Percentiles rank a stretch among this genome's conserved stretches.
Evolutionary conservation across 2,797 vertebrate genomes (phyloP).

Genomic region (Mormyrops boulengeri): DNA sequence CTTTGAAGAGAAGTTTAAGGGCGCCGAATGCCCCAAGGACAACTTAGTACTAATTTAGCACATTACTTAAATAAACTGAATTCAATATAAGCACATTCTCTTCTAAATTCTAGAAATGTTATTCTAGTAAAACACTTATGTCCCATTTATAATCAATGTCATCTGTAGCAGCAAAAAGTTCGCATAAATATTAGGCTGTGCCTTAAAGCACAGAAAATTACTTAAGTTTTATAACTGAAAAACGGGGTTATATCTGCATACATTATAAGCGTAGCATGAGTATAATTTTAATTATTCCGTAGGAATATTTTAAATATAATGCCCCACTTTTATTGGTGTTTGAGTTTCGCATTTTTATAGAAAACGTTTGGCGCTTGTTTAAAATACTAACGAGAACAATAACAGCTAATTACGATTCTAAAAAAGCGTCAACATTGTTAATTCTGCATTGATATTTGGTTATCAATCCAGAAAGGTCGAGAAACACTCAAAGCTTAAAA

Average conservation of each 20-base stretch:
- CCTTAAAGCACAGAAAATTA: not conserved
- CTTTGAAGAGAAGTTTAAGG: constrained; percentile 33
- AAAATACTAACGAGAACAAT: not conserved
- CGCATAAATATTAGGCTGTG: not conserved
- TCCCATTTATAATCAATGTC: not conserved
- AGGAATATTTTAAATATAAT: not conserved
- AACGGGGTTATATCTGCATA: not conserved
- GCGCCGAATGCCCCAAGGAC: constrained; percentile 38
- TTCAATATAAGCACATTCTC: constrained; percentile 26
- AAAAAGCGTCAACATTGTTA: not conserved
- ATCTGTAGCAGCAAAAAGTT: not conserved
- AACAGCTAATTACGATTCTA: not conserved
- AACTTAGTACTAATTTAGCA: constrained; percentile 40
- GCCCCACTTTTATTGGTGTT: not conserved
- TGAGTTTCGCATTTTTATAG: not conserved
- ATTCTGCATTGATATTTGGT: not conserved
- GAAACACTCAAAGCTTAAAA: not conserved
- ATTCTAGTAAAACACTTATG: constrained; percentile 14
- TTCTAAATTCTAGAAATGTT: constrained; percentile 34
- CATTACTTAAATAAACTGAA: constrained; percentile 34
- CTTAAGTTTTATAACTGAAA: not conserved
- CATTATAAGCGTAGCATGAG: not conserved
- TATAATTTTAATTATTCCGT: not conserved
- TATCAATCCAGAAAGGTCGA: not conserved
- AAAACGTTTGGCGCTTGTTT: not conserved